These are phyloP conservation scores for Phaenicophaeus curvirostris DNA, from an alignment of 2,797 vertebrate genomes.

Conservation along the genomic window DNA sequence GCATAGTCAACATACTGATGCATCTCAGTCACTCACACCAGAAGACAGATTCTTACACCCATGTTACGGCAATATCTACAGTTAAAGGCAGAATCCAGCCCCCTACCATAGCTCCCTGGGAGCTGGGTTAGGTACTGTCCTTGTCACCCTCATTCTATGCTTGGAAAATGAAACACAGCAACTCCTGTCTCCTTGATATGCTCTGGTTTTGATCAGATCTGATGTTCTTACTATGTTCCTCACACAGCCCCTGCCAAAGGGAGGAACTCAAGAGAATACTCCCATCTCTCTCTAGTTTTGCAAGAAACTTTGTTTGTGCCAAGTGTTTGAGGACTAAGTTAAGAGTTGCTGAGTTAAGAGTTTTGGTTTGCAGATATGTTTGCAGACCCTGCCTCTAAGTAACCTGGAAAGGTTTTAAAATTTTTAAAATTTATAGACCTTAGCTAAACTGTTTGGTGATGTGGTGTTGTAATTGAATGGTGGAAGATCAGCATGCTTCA, in stretches of 20 bases:
- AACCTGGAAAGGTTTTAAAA: background rate
- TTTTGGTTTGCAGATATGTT: background rate
- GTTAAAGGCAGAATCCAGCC: background rate
- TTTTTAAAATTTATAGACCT: background rate
- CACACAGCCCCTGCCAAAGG: background rate
- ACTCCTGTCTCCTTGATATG: background rate
- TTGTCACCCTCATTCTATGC: background rate
- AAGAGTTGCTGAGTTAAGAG: background rate
- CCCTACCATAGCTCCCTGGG: background rate
- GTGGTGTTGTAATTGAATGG: background rate
- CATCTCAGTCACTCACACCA: background rate
- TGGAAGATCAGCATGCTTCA: background rate
- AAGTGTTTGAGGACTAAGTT: background rate
- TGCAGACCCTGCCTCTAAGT: background rate
- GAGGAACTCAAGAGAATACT: background rate
- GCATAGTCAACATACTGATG: background rate
- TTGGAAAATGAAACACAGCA: background rate
- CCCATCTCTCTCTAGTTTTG: background rate
- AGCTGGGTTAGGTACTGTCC: background rate
- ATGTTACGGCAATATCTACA: background rate
- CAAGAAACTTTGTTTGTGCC: background rate
- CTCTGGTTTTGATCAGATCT: background rate
- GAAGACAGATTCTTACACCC: fast-evolving
- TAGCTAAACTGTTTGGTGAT: background rate
- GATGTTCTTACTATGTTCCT: background rate